These are phyloP conservation scores for Cathartes aura DNA, from an alignment of 2,113 vertebrate species.

Conservation along the genomic window DNA sequence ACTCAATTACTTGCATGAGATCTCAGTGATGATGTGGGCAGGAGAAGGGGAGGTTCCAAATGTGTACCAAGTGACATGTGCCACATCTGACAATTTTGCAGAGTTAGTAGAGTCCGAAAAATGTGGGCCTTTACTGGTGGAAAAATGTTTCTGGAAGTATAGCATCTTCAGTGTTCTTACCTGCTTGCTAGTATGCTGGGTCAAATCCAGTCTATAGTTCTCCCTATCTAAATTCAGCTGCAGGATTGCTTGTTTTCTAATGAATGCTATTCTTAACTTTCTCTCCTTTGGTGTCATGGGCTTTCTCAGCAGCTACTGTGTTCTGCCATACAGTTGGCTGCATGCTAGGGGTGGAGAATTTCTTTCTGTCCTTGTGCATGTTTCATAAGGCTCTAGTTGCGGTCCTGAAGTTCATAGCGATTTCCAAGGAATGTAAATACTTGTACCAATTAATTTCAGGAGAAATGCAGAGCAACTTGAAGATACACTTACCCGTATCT, in stretches of 20 bases:
- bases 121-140: background rate
- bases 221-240: background rate
- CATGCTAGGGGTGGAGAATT: background rate
- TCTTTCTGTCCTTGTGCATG: background rate
- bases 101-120: background rate
- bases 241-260: background rate
- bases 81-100: background rate
- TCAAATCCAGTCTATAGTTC: background rate
- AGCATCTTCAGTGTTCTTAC: background rate
- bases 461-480: background rate
- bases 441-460: background rate
- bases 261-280: background rate
- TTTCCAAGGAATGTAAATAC: background rate
- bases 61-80: background rate
- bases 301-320: background rate
- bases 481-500: background rate
- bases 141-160: background rate
- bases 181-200: background rate
- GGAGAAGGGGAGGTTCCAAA: background rate
- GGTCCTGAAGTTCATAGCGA: background rate
- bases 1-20: background rate
- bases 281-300: background rate
- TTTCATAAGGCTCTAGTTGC: background rate
- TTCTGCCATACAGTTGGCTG: background rate
- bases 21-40: background rate